Conservation (phyloP, 2,797 vertebrate genomes). For the Ispidina lecontei region DNA sequence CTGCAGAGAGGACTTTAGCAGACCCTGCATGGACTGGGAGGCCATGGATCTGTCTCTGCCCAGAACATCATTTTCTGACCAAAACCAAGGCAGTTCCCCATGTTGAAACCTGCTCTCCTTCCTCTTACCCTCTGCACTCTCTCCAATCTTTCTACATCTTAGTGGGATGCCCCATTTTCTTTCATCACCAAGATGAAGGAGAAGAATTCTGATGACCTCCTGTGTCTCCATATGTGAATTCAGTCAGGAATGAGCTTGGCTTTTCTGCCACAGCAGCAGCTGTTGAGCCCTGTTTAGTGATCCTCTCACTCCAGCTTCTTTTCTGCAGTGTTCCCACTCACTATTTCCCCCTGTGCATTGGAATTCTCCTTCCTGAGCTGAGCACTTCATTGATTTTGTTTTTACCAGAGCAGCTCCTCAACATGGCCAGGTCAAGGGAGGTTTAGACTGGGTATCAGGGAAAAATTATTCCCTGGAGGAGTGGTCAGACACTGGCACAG, state of each 20-base stretch:
- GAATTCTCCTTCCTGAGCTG: background rate
- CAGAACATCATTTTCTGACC: background rate
- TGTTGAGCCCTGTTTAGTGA: background rate
- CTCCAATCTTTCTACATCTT: background rate
- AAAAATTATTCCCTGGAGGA: too few species aligned
- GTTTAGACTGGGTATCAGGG: too few species aligned
- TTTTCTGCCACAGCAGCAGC: background rate
- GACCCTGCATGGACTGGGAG: background rate
- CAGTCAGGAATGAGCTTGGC: background rate
- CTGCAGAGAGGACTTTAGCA: background rate
- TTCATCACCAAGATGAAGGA: background rate
- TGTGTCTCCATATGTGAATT: conserved; percentile 7
- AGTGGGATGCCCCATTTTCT: background rate
- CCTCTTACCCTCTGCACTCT: background rate
- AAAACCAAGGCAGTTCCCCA: background rate
- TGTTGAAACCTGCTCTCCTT: conserved; percentile 1
- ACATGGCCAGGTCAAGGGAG: background rate
- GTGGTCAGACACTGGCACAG: too few species aligned
- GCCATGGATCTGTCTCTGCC: background rate
- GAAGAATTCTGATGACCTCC: conserved; percentile 3
- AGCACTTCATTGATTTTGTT: background rate
- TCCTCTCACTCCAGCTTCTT: background rate
- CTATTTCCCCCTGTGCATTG: background rate
- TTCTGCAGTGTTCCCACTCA: background rate
- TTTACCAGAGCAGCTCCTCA: background rate